Conservation (phyloP, 2,888 invertebrate species). For the Labia minor region DNA sequence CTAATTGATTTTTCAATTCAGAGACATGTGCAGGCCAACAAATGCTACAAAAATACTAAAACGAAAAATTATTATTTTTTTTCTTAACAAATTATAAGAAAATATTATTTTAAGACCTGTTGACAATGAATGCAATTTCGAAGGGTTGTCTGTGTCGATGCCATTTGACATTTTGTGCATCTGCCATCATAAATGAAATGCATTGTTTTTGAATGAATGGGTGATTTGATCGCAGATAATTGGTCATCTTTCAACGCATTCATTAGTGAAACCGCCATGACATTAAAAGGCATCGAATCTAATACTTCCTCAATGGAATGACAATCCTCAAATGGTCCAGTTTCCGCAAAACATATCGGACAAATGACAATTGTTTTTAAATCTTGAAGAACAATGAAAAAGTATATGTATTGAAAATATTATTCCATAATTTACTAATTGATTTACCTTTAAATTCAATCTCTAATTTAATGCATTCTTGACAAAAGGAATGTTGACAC, state of each 20-base stretch:
- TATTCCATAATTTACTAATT: background rate
- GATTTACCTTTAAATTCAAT: background rate
- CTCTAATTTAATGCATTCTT: background rate
- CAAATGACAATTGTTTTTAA: background rate
- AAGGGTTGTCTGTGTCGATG: background rate
- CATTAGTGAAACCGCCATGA: background rate
- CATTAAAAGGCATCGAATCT: background rate
- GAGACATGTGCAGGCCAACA: constrained; percentile 51
- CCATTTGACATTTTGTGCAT: background rate
- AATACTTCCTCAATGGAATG: background rate
- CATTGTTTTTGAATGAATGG: background rate
- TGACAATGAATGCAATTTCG: background rate
- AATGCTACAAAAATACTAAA: constrained; percentile 47
- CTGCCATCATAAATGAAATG: background rate
- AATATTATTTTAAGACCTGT: no score
- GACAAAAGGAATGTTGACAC: background rate
- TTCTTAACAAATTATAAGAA: no score
- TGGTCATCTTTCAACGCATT: background rate
- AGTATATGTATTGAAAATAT: background rate
- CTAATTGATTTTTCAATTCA: constrained; percentile 47
- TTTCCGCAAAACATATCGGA: background rate
- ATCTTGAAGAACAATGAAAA: background rate
- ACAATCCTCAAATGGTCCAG: background rate
- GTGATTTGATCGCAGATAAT: background rate
- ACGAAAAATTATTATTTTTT: constrained; percentile 22